Conservation (phyloP, 2,113 vertebrate genomes). For the Sinosuthora webbiana region DNA sequence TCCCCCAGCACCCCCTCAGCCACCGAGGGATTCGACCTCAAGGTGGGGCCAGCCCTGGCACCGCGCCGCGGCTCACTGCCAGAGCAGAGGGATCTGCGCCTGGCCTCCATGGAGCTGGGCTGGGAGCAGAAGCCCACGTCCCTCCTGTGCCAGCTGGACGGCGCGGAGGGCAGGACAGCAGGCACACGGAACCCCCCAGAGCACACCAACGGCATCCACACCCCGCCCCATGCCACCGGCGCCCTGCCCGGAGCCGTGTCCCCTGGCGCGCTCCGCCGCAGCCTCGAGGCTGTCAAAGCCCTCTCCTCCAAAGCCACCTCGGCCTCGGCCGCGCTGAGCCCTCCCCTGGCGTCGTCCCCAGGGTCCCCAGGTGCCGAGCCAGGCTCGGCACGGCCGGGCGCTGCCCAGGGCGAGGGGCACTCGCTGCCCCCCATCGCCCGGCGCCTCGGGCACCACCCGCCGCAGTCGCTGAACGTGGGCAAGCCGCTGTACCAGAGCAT, state of each 20-base stretch:
- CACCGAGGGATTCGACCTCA: conserved; percentile 69
- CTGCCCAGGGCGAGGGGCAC: conserved; percentile 80
- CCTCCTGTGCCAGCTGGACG: conserved; percentile 42
- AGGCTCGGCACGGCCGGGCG: conserved; percentile 51
- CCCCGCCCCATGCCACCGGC: conserved; percentile 73
- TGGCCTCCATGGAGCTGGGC: conserved; percentile 77
- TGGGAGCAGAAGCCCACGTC: conserved; percentile 83
- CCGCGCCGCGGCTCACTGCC: conserved; percentile 71
- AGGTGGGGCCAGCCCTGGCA: conserved; percentile 40
- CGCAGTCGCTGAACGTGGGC: conserved; percentile 95
- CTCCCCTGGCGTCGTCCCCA: conserved; percentile 74
- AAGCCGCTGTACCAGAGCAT: conserved; percentile 97
- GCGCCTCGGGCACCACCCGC: conserved; percentile 93
- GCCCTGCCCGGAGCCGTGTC: conserved; percentile 88
- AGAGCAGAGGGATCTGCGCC: conserved; percentile 75
- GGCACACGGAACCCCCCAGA: conserved; percentile 72
- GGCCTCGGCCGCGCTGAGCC: conserved; percentile 62
- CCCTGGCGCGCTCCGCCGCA: conserved; percentile 84
- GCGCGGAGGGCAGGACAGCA: conserved; percentile 65
- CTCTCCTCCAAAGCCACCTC: conserved; percentile 72
- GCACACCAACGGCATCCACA: conserved; percentile 88
- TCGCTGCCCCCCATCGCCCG: conserved; percentile 92
- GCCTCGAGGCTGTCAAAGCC: conserved; percentile 90
- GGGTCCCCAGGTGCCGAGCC: conserved; percentile 66
- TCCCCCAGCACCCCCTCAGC: conserved; percentile 81